Evolutionary conservation across 2,113 vertebrate species (phyloP).

Genomic region (Perca fluviatilis): DNA sequence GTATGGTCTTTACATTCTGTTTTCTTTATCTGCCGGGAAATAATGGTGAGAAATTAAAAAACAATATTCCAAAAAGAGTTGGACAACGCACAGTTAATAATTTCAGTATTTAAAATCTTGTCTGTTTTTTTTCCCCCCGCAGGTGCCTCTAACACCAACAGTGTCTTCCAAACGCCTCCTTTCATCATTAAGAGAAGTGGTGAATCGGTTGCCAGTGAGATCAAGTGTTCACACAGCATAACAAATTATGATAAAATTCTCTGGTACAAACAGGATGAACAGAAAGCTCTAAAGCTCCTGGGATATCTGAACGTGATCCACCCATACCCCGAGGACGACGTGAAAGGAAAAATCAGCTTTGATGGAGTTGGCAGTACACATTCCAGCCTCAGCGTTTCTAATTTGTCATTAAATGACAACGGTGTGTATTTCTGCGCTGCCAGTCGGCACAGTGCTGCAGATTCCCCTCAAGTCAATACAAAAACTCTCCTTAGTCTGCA

Average conservation of each 20-base stretch:
- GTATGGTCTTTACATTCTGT: background rate
- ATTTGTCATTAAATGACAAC: conserved; percentile 20
- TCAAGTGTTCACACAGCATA: conserved; percentile 66
- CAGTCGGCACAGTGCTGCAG: conserved; percentile 55
- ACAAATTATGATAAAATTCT: background rate
- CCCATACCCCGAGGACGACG: background rate
- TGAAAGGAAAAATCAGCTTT: conserved; percentile 53
- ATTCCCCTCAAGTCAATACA: conserved; percentile 9
- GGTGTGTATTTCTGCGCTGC: background rate
- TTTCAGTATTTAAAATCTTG: background rate
- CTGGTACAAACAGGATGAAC: conserved; percentile 71
- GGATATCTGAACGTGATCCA: conserved; percentile 38
- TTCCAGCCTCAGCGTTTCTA: conserved; percentile 8
- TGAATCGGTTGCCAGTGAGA: conserved; percentile 43
- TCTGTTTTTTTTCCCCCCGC: conserved; percentile 1
- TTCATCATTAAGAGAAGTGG: conserved; percentile 33
- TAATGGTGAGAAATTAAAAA: conserved; percentile 17
- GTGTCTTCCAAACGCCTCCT: conserved; percentile 50
- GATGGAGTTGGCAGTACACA: background rate
- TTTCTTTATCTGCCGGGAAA: conserved; percentile 22
- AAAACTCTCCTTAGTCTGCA: conserved; percentile 37
- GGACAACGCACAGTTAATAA: fast-evolving
- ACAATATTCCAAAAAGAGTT: background rate
- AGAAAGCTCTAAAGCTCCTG: conserved; percentile 43
- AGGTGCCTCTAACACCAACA: conserved; percentile 39